Evolutionary conservation across 2,113 vertebrate species (phyloP).

Genomic region (Lethenteron camtschaticum): DNA sequence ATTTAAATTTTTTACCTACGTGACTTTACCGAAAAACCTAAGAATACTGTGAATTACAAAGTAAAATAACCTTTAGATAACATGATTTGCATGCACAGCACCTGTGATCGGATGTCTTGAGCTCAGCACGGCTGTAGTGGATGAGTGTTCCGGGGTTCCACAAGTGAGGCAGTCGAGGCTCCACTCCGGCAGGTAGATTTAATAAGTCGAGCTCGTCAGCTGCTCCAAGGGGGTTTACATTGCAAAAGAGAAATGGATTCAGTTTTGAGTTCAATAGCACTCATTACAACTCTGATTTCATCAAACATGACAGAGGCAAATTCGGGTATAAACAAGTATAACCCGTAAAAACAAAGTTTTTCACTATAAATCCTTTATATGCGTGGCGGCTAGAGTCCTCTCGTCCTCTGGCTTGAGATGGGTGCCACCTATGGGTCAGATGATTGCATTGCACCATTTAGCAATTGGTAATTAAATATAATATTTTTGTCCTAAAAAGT

Average conservation of each 20-base stretch:
- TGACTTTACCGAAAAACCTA: too few relatives aligned
- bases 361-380: too few relatives aligned
- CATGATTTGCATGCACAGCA: constrained; percentile 13
- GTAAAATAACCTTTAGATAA: background rate
- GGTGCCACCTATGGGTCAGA: too few relatives aligned
- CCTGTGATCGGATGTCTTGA: constrained; percentile 97
- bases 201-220: constrained; percentile 81
- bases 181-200: constrained; percentile 39
- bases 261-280: background rate
- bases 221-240: constrained; percentile 14
- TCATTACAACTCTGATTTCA: background rate
- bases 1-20: too few relatives aligned
- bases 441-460: too few relatives aligned
- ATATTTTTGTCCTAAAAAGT: too few relatives aligned
- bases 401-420: too few relatives aligned
- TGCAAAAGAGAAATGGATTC: constrained; percentile 9
- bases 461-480: too few relatives aligned
- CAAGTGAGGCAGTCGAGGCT: constrained; percentile 32
- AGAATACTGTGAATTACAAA: background rate
- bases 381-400: too few relatives aligned
- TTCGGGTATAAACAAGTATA: background rate
- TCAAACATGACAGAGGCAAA: background rate
- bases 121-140: constrained; percentile 75
- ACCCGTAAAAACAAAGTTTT: too few relatives aligned
- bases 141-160: constrained; percentile 67